Percentiles rank a stretch among this genome's conserved stretches.
phyloP scores from a whole-genome alignment of 2,888 invertebrate genomes.

The Rhingia rostrata region DNA sequence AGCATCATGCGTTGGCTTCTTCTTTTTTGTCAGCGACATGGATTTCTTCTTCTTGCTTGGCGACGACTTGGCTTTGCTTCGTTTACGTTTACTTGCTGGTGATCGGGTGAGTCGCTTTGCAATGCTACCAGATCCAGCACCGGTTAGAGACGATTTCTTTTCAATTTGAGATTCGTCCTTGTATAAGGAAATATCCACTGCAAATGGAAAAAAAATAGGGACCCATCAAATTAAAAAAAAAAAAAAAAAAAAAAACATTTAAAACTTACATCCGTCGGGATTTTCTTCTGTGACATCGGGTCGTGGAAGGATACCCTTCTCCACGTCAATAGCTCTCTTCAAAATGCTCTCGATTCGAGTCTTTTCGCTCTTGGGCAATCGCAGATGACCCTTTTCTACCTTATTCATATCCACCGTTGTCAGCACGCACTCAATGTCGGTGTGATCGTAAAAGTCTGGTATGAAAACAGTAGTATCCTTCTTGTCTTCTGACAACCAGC shows the following conservation, averaged over 20 bases:
- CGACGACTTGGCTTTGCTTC: slow-evolving; percentile 60
- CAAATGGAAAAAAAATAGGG: slow-evolving; percentile 75
- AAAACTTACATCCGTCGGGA: slow-evolving; percentile 91
- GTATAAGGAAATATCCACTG: slow-evolving; percentile 93
- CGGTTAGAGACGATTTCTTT: slow-evolving; percentile 80
- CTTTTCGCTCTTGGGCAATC: slow-evolving; percentile 89
- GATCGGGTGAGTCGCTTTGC: slow-evolving; percentile 63
- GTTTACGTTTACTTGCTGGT: slow-evolving; percentile 66
- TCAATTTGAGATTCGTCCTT: slow-evolving; percentile 92
- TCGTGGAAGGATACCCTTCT: slow-evolving; percentile 87
- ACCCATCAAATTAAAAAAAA: background rate
- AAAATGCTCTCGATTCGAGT: slow-evolving; percentile 92
- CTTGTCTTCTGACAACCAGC: slow-evolving; percentile 91
- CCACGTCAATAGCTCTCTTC: slow-evolving; percentile 91
- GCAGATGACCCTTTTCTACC: slow-evolving; percentile 88
- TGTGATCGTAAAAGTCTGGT: slow-evolving; percentile 94
- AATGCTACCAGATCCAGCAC: slow-evolving; percentile 71
- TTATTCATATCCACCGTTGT: slow-evolving; percentile 92
- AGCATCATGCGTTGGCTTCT: slow-evolving; percentile 41
- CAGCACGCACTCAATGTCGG: slow-evolving; percentile 95
- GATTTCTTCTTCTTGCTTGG: slow-evolving; percentile 75
- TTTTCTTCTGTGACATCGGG: slow-evolving; percentile 90
- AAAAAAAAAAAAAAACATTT: background rate
- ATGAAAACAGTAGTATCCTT: slow-evolving; percentile 87
- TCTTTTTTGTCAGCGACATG: slow-evolving; percentile 62